These are phyloP conservation scores for Spatulosminthurus flaviceps DNA, from an alignment of 2,888 invertebrate species.

Conservation along the genomic window DNA sequence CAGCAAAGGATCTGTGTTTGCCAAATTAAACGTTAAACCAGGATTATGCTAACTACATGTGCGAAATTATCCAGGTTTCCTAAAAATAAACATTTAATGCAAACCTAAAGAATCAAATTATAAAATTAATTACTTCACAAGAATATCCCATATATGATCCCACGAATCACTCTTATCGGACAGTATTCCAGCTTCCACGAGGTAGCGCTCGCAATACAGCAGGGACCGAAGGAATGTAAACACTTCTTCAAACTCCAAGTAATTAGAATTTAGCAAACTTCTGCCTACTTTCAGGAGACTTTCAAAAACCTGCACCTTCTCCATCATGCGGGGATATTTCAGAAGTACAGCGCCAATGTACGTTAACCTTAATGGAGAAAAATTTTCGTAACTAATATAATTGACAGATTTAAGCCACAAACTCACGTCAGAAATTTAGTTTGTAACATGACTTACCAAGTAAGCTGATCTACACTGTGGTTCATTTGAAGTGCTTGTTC, in stretches of 20 bases:
- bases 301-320: slow-evolving; percentile 33
- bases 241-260: slow-evolving; percentile 47
- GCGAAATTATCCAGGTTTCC: too few relatives aligned
- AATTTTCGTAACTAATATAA: too few relatives aligned
- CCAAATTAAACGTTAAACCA: background rate
- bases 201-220: slow-evolving; percentile 55
- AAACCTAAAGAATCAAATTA: too few relatives aligned
- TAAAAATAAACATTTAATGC: too few relatives aligned
- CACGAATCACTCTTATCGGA: slow-evolving; percentile 49
- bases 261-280: slow-evolving; percentile 51
- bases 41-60: too few relatives aligned
- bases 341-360: slow-evolving; percentile 55
- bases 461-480: slow-evolving; percentile 45
- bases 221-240: slow-evolving; percentile 53
- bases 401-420: too few relatives aligned
- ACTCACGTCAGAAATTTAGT: too few relatives aligned
- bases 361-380: slow-evolving; percentile 46
- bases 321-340: slow-evolving; percentile 54
- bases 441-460: slow-evolving; percentile 52
- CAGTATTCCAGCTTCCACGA: slow-evolving; percentile 41
- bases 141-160: slow-evolving; percentile 58
- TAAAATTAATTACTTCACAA: slow-evolving; percentile 48
- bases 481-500: slow-evolving; percentile 48
- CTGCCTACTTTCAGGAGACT: slow-evolving; percentile 50
- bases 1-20: slow-evolving; percentile 51